phyloP scores from a whole-genome alignment of 2,113 vertebrate genomes.

The Gulo gulo region DNA sequence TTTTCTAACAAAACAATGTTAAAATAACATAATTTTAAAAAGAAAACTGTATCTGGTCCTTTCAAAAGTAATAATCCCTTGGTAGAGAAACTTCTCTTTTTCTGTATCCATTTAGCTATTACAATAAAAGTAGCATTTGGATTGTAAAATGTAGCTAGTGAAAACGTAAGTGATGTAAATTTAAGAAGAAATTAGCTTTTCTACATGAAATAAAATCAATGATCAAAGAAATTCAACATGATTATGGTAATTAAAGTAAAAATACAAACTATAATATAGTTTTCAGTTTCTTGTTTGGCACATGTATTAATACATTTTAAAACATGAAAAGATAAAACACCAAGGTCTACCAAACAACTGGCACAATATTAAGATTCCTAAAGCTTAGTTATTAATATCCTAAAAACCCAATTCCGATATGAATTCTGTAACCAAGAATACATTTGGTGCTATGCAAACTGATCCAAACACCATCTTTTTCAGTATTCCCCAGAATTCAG shows the following conservation, averaged over 20 bases:
- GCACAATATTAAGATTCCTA: conserved; percentile 63
- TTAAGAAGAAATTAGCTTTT: conserved; percentile 62
- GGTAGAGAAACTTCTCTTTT: conserved; percentile 61
- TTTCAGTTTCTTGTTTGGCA: conserved; percentile 59
- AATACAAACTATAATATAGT: conserved; percentile 60
- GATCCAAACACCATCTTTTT: not conserved
- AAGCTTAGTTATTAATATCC: conserved; percentile 69
- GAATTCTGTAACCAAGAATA: conserved; percentile 40
- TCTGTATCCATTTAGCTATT: conserved; percentile 37
- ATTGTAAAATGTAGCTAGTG: not conserved
- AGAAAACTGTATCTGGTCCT: conserved; percentile 40
- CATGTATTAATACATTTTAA: conserved; percentile 64
- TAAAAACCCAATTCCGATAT: conserved; percentile 58
- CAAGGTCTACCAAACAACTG: conserved; percentile 36
- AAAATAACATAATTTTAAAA: conserved; percentile 28
- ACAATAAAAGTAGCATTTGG: conserved; percentile 31
- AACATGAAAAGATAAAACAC: conserved; percentile 31
- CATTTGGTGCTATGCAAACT: not conserved
- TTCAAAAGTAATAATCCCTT: conserved; percentile 71
- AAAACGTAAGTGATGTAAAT: conserved; percentile 32
- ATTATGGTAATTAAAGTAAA: conserved; percentile 70
- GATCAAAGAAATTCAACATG: conserved; percentile 64
- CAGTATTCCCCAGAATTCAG: not conserved
- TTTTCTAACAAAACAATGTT: conserved; percentile 41
- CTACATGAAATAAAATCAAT: conserved; percentile 26